Base-by-base conservation (phyloP, 2,797 vertebrate species). In the Pipistrellus nathusii region DNA sequence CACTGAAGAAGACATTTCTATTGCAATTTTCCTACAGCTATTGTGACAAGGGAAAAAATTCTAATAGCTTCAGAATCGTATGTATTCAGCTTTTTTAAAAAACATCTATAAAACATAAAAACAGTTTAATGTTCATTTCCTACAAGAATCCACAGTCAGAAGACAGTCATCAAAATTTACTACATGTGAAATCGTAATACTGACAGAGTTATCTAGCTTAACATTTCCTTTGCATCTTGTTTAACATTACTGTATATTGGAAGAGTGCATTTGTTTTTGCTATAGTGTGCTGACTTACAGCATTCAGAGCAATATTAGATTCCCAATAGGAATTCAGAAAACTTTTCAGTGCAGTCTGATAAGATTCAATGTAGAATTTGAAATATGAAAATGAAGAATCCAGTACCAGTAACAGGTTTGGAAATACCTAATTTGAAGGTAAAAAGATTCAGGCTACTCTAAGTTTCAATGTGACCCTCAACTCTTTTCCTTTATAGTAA, bases 61-160 rank as follows among this genome's bases (percentile, higher is more conserved):
- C 95, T 93, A 97, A 73, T 66, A 96, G 95, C 51, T 95, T 92
- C 90, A 95, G 3, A 97, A 96, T 91, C 91, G 72, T 20, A 96
- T 94, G 59, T 88, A 97, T 97, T 96, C 94, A 97, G 92, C 85
- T 96, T 93, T 98, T 98, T 94, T 87, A 64, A 1, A 53, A 53
- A 96, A 93, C 73, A 94, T 80, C 91, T 95, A 97, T 97, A 95
- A 97, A 97, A 96, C 95, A 96, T 83, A 96, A 95, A 97, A 96
- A 93, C 96, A 96, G 95, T 93, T 94, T 97, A 97, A 97, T 95
- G 88, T 57, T 97, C 83, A 69, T 95, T 93, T 90, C 66, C 57
- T 93, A 71, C 6, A 68, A 84, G 83, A 97, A 96, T 76, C 83
- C 55, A 51, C 32, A 73, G 93, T 97, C 94, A 96, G 46, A 96